Evolutionary conservation across 2,888 invertebrate species (phyloP), one percentile per base, ranked within the genome.

Genomic region (Agriopis aurantiaria): DNA sequence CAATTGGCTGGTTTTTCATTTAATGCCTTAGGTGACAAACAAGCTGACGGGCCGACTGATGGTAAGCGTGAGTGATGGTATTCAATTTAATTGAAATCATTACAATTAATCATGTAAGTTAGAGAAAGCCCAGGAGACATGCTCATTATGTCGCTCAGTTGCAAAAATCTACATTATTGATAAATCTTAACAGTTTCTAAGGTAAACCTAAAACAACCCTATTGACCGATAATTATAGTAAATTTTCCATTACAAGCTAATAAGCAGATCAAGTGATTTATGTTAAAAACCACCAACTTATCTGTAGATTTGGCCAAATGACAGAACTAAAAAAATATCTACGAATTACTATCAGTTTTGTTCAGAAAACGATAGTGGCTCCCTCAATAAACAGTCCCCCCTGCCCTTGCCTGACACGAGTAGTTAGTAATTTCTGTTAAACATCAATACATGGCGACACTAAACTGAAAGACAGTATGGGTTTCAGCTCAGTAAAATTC

Each of bases 371-470:
- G 53, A 53, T 12, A 5, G 11, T 23, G 33, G 33, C 7, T 23
- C 6, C 33, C 10, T 53, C 33, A 53, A 8, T 12, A 5, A 33
- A 40, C 3, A 41, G 4, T 55, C 17, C 17, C 17, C 17, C 17
- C 17, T 8, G 23, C 33, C 53, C 14, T n/a, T 14, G 12, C 58
- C 23, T 8, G 23, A n/a, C 58, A 65, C 46, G 43, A 43, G 6
- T 41, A 56, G 56, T 64, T 49, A 43, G 33, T 57, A 23, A 65
- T 45, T 58, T 65, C 59, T 59, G 65, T 65, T 58, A 51, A 58
- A 33, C n/a, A 65, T 59, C 43, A 59, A 53, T 59, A 40, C 5
- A 3, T 33, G 33, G 33, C 33, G 1, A 51, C n/a, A 40, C 11
- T 53, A 33, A 1, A 33, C 1, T 33, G 33, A 53, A 11, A 10